Conservation (phyloP, 2,888 invertebrate species). For the Salpingus planirostris region DNA sequence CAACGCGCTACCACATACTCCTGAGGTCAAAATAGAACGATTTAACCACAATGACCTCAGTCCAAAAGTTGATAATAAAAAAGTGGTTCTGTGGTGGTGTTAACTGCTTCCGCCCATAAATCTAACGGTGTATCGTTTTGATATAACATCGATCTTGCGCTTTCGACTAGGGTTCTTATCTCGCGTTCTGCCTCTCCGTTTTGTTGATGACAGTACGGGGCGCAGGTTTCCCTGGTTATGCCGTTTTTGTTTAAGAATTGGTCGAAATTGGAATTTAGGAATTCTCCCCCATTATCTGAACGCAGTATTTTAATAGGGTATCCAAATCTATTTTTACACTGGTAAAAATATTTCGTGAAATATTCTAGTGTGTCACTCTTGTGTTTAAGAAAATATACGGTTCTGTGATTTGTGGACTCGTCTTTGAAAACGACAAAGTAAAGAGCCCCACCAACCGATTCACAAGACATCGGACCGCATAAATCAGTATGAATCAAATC, state of each 20-base stretch:
- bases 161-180: conserved; percentile 29
- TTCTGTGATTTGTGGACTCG: conserved; percentile 10
- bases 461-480: conserved; percentile 11
- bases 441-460: conserved; percentile 9
- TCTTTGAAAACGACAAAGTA: conserved; percentile 18
- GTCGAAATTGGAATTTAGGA: conserved; percentile 1
- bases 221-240: conserved; percentile 20
- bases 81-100: conserved; percentile 13
- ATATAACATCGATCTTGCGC: conserved; percentile 28
- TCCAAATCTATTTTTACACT: conserved; percentile 3
- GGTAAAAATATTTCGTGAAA: conserved; percentile 6
- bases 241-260: conserved; percentile 18
- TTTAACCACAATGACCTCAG: too few relatives aligned
- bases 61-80: too few relatives aligned
- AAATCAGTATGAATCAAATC: conserved; percentile 15
- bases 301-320: not conserved
- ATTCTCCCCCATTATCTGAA: conserved; percentile 12
- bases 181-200: conserved; percentile 29
- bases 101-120: conserved; percentile 34
- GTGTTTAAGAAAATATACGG: conserved; percentile 15
- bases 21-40: too few relatives aligned
- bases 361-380: conserved; percentile 11
- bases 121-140: conserved; percentile 19
- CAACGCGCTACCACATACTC: too few relatives aligned
- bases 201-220: conserved; percentile 23